Conservation (phyloP, 2,113 vertebrate genomes). For the Sander lucioperca region DNA sequence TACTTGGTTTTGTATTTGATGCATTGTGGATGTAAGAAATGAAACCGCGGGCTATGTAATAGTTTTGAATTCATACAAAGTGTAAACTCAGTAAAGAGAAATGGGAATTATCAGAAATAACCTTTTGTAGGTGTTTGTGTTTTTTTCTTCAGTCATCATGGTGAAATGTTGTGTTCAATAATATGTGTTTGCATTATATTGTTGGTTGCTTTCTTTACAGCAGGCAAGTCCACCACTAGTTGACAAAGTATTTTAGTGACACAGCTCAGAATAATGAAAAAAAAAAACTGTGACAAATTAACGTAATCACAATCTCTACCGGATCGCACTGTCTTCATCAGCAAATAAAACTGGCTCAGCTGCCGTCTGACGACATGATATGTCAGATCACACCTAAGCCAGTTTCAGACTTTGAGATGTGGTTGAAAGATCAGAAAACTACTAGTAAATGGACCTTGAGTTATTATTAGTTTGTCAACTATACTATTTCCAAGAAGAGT, state of each 20-base stretch:
- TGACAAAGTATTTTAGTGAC: no score
- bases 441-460: background rate
- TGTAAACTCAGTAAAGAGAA: background rate
- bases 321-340: no score
- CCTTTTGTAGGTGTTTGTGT: no score
- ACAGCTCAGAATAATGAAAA: background rate
- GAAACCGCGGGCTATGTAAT: background rate
- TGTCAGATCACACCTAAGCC: background rate
- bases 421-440: background rate
- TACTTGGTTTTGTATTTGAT: background rate
- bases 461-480: background rate
- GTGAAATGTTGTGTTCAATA: no score
- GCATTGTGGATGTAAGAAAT: background rate
- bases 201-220: no score
- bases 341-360: background rate
- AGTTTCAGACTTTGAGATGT: background rate
- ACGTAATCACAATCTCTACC: no score
- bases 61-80: background rate
- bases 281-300: background rate
- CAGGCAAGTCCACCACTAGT: no score
- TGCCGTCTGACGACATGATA: background rate
- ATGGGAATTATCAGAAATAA: background rate
- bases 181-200: no score
- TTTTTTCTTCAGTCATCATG: no score
- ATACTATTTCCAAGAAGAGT: background rate